A percentile compares a stretch with the other conserved stretches of the same genome.
Evolutionary conservation across 2,797 vertebrate genomes (phyloP).

Genomic region (Danio choprae): DNA sequence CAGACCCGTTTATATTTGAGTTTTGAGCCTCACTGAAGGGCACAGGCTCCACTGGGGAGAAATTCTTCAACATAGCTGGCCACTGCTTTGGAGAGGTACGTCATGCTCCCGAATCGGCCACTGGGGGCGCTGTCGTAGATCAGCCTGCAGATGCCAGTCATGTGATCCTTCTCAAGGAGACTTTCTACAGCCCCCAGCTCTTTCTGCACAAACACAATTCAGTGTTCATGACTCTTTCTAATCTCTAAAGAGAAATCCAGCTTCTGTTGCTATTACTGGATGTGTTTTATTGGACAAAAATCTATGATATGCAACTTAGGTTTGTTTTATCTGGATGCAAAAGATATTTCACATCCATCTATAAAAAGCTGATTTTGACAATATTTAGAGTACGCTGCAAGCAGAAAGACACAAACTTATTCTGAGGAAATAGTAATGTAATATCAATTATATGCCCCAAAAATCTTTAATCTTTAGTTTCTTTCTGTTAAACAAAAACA

Average conservation of each 20-base stretch:
- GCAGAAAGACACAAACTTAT: too few relatives aligned
- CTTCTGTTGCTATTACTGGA: neutral
- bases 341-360: neutral
- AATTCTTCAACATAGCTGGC: slow-evolving; percentile 89
- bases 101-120: slow-evolving; percentile 95
- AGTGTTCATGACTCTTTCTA: neutral
- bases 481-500: too few relatives aligned
- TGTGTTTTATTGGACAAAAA: neutral
- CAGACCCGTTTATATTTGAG: neutral
- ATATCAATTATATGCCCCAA: too few relatives aligned
- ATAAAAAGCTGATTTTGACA: too few relatives aligned
- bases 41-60: slow-evolving; percentile 88
- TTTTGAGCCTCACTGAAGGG: slow-evolving; percentile 82
- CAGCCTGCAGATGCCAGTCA: slow-evolving; percentile 88
- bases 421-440: too few relatives aligned
- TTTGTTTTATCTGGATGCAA: neutral
- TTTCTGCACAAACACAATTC: slow-evolving; percentile 74
- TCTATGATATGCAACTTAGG: neutral
- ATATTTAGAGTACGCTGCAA: too few relatives aligned
- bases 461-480: too few relatives aligned
- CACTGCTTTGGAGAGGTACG: slow-evolving; percentile 93
- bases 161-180: slow-evolving; percentile 87
- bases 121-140: slow-evolving; percentile 97
- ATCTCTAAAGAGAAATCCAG: neutral
- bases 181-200: slow-evolving; percentile 88